phyloP scores from a whole-genome alignment of 2,888 invertebrate species.

The Cephus pulcher region DNA sequence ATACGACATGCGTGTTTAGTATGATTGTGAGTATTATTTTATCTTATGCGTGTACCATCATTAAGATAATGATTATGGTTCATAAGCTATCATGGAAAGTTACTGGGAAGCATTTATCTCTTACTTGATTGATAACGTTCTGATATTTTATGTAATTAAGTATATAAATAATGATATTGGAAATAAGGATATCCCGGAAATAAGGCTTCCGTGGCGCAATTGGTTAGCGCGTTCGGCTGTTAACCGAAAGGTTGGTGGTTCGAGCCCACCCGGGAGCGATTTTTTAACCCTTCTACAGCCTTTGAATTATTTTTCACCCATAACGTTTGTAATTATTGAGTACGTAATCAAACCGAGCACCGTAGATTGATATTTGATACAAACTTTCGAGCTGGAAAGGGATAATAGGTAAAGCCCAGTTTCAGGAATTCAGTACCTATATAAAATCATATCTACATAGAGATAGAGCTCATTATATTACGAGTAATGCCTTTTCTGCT shows the following conservation, averaged over 20 bases:
- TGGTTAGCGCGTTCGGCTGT: constrained; percentile 98
- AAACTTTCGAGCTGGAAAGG: too few species aligned
- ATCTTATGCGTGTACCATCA: neutral
- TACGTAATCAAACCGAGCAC: too few species aligned
- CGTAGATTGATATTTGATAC: too few species aligned
- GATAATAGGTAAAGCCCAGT: too few species aligned
- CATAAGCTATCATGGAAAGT: neutral
- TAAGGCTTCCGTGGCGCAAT: constrained; percentile 89
- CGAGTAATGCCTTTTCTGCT: too few species aligned
- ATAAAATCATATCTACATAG: too few species aligned
- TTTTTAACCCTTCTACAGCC: constrained; percentile 49
- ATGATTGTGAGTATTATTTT: neutral
- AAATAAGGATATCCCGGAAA: neutral
- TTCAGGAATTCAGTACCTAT: too few species aligned
- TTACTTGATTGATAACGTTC: neutral
- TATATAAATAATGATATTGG: neutral
- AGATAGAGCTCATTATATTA: too few species aligned
- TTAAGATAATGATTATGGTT: neutral
- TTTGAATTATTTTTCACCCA: too few species aligned
- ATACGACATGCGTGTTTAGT: neutral
- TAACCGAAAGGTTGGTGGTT: constrained; percentile 99
- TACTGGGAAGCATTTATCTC: neutral
- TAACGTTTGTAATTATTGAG: too few species aligned
- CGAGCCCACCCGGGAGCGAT: constrained; percentile 95
- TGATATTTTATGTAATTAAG: neutral